These are phyloP conservation scores for Calameuta pallipes DNA, from an alignment of 2,888 invertebrate genomes.

Conservation along the genomic window DNA sequence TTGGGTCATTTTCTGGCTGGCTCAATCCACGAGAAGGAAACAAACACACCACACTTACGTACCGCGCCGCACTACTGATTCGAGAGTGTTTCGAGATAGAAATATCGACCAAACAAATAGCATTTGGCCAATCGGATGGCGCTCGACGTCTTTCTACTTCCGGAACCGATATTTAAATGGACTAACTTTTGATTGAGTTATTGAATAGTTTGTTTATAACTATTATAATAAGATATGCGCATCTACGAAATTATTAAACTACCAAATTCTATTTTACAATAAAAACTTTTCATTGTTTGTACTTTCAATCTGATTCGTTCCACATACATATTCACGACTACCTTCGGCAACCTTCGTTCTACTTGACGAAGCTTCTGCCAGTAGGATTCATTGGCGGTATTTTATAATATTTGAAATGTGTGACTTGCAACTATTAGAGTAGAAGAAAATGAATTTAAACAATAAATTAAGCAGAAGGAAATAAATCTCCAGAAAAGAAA, in stretches of 20 bases:
- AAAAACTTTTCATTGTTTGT: not conserved
- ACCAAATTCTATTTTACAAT: not conserved
- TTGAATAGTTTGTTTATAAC: not conserved
- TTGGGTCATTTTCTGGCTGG: slow-evolving; percentile 56
- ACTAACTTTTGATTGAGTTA: not conserved
- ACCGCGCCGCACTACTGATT: slow-evolving; percentile 45
- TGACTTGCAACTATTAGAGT: not conserved
- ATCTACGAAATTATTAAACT: not conserved
- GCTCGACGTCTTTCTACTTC: slow-evolving; percentile 15
- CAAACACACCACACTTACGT: slow-evolving; percentile 53
- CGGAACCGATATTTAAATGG: slow-evolving; percentile 15
- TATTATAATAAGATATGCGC: not conserved
- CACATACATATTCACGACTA: not conserved
- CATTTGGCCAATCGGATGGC: slow-evolving; percentile 26
- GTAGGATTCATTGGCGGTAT: not conserved
- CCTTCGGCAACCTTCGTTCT: too few relatives aligned
- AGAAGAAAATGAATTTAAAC: not conserved
- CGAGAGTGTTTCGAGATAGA: slow-evolving; percentile 49
- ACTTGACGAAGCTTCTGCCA: too few relatives aligned
- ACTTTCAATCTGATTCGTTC: not conserved
- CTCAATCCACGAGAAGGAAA: slow-evolving; percentile 47
- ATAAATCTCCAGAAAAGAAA: not conserved
- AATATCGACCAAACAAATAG: slow-evolving; percentile 45
- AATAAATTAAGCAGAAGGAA: not conserved
- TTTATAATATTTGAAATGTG: not conserved